A percentile compares a stretch with the other conserved stretches of the same genome.
These are phyloP conservation scores for Agriopis leucophaearia DNA, from an alignment of 2,888 invertebrate genomes.

Conservation along the genomic window DNA sequence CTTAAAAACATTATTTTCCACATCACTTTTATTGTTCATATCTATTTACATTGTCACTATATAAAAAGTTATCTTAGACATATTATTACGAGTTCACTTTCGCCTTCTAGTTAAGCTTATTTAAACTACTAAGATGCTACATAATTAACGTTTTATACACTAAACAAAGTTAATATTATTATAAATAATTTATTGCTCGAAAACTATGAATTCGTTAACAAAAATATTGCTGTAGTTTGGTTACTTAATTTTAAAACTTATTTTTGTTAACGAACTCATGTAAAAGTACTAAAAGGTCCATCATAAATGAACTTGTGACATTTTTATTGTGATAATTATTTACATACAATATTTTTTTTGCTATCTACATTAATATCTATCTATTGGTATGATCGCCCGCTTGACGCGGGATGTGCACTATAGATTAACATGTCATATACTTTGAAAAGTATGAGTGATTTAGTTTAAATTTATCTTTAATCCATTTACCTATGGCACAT, in stretches of 20 bases:
- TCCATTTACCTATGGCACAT: conserved; percentile 49
- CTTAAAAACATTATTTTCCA: conserved; percentile 12
- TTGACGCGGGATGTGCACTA: conserved; percentile 18
- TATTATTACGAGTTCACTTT: conserved; percentile 69
- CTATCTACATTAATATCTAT: conserved; percentile 67
- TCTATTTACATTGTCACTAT: conserved; percentile 71
- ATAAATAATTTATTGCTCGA: conserved; percentile 72
- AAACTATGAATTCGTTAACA: conserved; percentile 51
- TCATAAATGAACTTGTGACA: conserved; percentile 70
- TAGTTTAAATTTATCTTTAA: conserved; percentile 27
- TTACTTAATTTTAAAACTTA: neutral
- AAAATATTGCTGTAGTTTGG: conserved; percentile 18
- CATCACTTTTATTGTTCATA: conserved; percentile 59
- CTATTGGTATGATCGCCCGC: conserved; percentile 62
- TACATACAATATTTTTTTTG: conserved; percentile 58
- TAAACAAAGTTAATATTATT: conserved; percentile 48
- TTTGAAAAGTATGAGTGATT: conserved; percentile 1
- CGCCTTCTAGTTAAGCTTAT: conserved; percentile 54
- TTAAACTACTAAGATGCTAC: conserved; percentile 45
- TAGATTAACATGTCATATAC: neutral
- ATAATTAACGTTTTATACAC: conserved; percentile 53
- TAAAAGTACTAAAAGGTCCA: conserved; percentile 45
- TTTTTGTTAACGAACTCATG: conserved; percentile 36
- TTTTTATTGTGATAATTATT: conserved; percentile 58
- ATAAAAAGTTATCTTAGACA: conserved; percentile 55